phyloP scores from a whole-genome alignment of 2,888 invertebrate species.

The Myopa tessellatipennis region DNA sequence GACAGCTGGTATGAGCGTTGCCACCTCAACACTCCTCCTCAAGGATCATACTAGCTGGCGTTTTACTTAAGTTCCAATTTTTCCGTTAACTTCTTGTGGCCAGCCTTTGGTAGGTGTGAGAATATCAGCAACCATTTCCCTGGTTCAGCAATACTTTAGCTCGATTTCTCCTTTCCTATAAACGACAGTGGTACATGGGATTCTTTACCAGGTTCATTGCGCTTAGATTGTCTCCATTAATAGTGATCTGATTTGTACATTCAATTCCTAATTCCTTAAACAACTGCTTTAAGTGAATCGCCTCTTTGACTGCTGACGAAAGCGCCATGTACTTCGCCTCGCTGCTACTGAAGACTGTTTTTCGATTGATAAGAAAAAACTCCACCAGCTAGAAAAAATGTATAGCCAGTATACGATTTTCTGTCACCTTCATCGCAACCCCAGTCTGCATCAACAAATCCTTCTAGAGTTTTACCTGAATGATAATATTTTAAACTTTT shows the following conservation, averaged over 20 bases:
- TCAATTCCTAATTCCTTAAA: not conserved
- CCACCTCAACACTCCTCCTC: conserved; percentile 1
- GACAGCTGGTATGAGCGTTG: conserved; percentile 4
- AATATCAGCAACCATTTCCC: conserved; percentile 4
- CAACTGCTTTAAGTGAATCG: not conserved
- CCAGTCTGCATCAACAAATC: no score
- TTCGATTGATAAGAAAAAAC: no score
- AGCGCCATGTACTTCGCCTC: conserved; percentile 14
- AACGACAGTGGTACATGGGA: conserved; percentile 5
- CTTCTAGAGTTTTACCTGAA: no score
- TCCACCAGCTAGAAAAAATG: no score
- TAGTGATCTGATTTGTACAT: not conserved
- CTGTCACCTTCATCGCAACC: no score
- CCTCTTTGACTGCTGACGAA: not conserved
- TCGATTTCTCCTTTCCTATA: not conserved
- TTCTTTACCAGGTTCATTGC: conserved; percentile 10
- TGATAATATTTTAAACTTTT: no score
- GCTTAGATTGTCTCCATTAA: conserved; percentile 10
- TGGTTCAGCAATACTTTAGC: not conserved
- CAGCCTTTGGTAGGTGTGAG: not conserved
- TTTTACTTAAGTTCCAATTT: not conserved
- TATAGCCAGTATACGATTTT: no score
- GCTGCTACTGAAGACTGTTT: conserved; percentile 10
- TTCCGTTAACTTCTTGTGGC: not conserved
- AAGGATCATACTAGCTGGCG: no score